A percentile compares a stretch with the other conserved stretches of the same genome.
phyloP scores from a whole-genome alignment of 2,888 invertebrate species.

The Beris morrisii region DNA sequence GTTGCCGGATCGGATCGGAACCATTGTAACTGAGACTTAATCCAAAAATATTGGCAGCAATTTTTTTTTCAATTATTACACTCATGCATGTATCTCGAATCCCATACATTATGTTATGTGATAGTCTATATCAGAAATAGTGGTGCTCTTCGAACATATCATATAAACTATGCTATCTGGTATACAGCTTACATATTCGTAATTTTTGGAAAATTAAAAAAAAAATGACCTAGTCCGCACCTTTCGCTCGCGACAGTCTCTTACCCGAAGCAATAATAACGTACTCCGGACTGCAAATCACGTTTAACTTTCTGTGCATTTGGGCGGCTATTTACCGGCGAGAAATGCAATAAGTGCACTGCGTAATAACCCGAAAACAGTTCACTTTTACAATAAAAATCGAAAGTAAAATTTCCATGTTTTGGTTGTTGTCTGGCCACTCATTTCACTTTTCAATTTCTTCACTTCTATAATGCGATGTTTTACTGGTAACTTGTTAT shows the following conservation, averaged over 20 bases:
- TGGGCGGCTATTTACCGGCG: slow-evolving; percentile 7
- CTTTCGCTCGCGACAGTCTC: slow-evolving; percentile 26
- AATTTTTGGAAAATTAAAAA: no score
- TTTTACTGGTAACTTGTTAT: neutral
- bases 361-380: slow-evolving; percentile 22
- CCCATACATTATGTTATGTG: no score
- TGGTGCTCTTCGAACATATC: no score
- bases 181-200: no score
- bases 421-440: no score
- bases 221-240: slow-evolving; percentile 16
- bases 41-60: no score
- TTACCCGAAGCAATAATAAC: slow-evolving; percentile 9
- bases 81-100: no score
- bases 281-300: slow-evolving; percentile 20
- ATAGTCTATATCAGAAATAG: no score
- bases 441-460: neutral
- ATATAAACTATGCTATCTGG: no score
- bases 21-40: no score
- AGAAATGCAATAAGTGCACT: slow-evolving; percentile 21
- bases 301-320: slow-evolving; percentile 14
- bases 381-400: slow-evolving; percentile 21
- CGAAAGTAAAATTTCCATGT: slow-evolving; percentile 31
- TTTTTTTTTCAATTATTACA: no score
- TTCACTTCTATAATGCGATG: slow-evolving; percentile 19
- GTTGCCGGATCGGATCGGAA: no score